Base-by-base conservation (phyloP, 1,140 invertebrate genomes). In the Lineus longissimus region DNA sequence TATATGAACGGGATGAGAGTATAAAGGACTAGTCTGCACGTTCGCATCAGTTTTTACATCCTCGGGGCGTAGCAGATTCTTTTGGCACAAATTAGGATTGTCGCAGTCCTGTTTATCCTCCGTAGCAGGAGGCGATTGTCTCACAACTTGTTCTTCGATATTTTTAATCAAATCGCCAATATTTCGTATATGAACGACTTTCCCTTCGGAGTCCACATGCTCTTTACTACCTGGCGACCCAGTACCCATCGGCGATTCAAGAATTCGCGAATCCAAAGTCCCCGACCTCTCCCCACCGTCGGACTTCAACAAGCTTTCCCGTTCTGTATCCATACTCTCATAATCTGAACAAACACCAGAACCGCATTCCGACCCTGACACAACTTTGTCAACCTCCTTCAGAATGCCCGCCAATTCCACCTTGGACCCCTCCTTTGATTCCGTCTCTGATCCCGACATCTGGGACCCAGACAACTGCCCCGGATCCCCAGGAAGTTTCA, bases 111-210 rank as follows among this genome's bases (percentile, higher is more conserved):
- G 19, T 27, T 19, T 19, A 6, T 19, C n/a, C 19, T 51, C 47
- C 6, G 47, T 51, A 6, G 47, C 25, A 6, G 47, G 47, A 7
- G 47, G 47, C 25, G 47, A 27, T 51, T 51, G n/a, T 19, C 25
- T 51, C 55, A 31, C 25, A 17, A 23, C 30, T 41, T 59, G 58
- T 41, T 33, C n/a, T 17, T 59, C 58, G 11, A 59, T 59, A 17
- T 59, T 17, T n/a, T 22, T 36, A 40, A 59, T 59, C 40, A 59
- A 59, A 31, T 59, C 58, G 11, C 25, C 58, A 11, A 59, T 40
- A 31, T 41, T 36, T 25, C 58, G 27, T 41, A 59, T 27, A 22
- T 59, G 22, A 7, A 57, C 29, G 6, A 57, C 17, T n/a, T 30
- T 19, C 25, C 19, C 25, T 54, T 54, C 33, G 4, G 33, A 36